A percentile compares a stretch with the other conserved stretches of the same genome.
These are phyloP conservation scores for Melanerpes formicivorus DNA, from an alignment of 2,113 vertebrate genomes.

Conservation along the genomic window DNA sequence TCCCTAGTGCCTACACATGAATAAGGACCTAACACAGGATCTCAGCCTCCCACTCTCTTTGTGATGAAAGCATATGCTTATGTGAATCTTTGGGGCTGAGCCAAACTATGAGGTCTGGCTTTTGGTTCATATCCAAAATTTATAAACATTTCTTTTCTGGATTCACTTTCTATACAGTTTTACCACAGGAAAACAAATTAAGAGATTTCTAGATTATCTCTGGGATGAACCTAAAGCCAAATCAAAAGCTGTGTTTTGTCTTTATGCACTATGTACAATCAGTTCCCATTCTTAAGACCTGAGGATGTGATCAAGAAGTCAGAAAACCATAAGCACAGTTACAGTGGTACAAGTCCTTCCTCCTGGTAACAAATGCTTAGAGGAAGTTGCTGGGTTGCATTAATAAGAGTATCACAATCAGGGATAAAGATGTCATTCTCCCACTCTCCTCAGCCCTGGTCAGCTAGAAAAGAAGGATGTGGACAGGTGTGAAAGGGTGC, in stretches of 20 bases:
- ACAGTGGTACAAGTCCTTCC: neutral
- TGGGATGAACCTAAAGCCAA: neutral
- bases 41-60: slow-evolving; percentile 46
- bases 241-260: neutral
- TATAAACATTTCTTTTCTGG: neutral
- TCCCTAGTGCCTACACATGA: slow-evolving; percentile 5
- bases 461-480: too few species aligned
- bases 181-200: neutral
- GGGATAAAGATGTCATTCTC: too few species aligned
- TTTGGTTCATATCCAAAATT: neutral
- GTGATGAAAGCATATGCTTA: slow-evolving; percentile 21
- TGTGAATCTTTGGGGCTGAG: neutral
- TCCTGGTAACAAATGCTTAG: neutral
- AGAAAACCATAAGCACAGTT: neutral
- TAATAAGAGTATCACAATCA: too few species aligned
- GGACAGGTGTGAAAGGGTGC: too few species aligned
- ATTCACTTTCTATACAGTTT: neutral
- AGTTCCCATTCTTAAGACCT: neutral
- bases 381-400: neutral
- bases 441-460: too few species aligned
- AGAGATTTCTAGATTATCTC: neutral
- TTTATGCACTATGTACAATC: neutral
- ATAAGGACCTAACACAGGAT: neutral
- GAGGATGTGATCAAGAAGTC: neutral
- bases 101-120: neutral